Base-by-base conservation (phyloP, 2,888 invertebrate species). In the Marronus borbonicus region DNA sequence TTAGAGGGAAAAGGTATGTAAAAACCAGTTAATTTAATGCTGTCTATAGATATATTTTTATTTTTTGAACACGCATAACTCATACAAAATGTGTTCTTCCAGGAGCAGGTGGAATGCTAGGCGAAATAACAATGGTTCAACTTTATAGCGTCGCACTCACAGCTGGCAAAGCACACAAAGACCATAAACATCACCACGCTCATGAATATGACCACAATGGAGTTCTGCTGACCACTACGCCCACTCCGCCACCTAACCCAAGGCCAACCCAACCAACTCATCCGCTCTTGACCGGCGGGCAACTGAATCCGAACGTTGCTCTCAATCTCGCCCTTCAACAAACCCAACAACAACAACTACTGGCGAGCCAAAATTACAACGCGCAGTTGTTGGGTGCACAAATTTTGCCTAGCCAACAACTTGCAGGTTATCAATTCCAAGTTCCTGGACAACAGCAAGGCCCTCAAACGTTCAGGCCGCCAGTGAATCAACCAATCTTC, bases 161-260 rank as follows among this genome's bases (percentile, higher is more conserved):
- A 2, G 96, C 96, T 1, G 96, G 96, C 0, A 96, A 96, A 87
- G 96, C 96, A 0, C 96, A 96, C 88, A 94, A 93, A 81, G 95
- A 96, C 85, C 96, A 96, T 88, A 96, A 96, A 85, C 96, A 96
- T 85, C 96, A 96, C 86, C 96, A 96, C 88, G 95, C 92, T 0
- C 95, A 95, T 86, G 94, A 94, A 84, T 94, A 93, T 85, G 94
- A 93, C 84, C 94, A 94, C 85, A 93, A 94, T 81, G 95, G 94
- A 0, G 90, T 89, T 17, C 91, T 91, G 17, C 87, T 93, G 14
- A 92, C 92, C 10, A 90, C 92, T 2, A 88, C 93, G 8, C 90
- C 93, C 0, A 91, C 93, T 62, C 89, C 92, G 0, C 90, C 90
- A 0, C 88, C 90, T 0, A 90, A 92, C 0, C 91, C 91, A 44